phyloP scores from a whole-genome alignment of 2,888 invertebrate genomes.

The Apeira syringaria region DNA sequence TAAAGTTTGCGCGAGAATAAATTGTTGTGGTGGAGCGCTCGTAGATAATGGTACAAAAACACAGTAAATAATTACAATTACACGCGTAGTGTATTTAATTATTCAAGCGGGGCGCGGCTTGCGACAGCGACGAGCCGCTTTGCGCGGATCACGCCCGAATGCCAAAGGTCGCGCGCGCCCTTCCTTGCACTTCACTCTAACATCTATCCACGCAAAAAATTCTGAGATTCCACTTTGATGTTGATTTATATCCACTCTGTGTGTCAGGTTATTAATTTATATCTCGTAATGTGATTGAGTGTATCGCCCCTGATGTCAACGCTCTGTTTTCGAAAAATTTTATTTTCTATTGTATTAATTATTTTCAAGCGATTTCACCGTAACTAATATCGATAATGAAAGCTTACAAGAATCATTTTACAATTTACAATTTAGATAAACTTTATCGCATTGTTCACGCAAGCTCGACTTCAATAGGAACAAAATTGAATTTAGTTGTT shows the following conservation, averaged over 20 bases:
- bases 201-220: background rate
- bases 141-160: conserved; percentile 45
- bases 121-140: conserved; percentile 25
- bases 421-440: conserved; percentile 22
- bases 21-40: conserved; percentile 32
- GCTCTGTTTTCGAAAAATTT: too few species aligned
- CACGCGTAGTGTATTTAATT: conserved; percentile 42
- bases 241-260: conserved; percentile 27
- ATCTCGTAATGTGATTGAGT: conserved; percentile 21
- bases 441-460: conserved; percentile 13
- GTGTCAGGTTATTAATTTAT: conserved; percentile 21
- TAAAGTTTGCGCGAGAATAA: conserved; percentile 29
- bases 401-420: conserved; percentile 13
- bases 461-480: conserved; percentile 5
- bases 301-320: conserved; percentile 11
- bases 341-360: too few species aligned
- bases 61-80: conserved; percentile 31
- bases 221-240: too few species aligned
- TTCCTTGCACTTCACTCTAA: conserved; percentile 34
- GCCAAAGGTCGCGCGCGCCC: conserved; percentile 51
- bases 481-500: conserved; percentile 20
- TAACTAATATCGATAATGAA: conserved; percentile 13
- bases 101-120: conserved; percentile 38
- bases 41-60: conserved; percentile 37
- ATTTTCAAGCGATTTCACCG: conserved; percentile 1